Base-by-base conservation (phyloP, 2,113 vertebrate species). In the Calonectris borealis region DNA sequence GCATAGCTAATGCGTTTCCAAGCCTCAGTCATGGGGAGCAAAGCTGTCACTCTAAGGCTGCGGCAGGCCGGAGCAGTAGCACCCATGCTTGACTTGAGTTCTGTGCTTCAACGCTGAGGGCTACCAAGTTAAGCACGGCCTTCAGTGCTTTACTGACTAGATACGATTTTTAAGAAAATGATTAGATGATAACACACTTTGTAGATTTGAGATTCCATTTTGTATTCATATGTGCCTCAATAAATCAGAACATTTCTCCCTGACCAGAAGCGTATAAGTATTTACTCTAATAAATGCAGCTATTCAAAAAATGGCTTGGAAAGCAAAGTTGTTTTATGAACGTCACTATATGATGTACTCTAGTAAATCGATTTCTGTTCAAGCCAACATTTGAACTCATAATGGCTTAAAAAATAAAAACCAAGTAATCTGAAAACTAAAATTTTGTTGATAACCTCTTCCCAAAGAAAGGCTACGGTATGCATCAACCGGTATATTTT, bases 341-440 rank as follows among this genome's bases (percentile, higher is more conserved):
- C 0, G 0, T 48, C 76, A 48, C 31, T 27, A 13, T 27, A 16
- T 27, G 13, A 44, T 68, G 9, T 11, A 64, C 19, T 70, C 16
- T 44, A 76, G 11, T 60, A 85, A 64, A 79, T 20, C 9, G 0
- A 40, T 25, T 73, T 77, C 20, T 68, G 38, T 75, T 76, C 51
- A 9, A 62, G 46, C 4, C n/a, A 72, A 55, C 32, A 15, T 76
- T 57, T 73, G n/a, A 83, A 88, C 19, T 61, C 14, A 65, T 9
- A 64, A 66, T 46, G 11, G 51, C 40, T 83, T 83, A 36, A 52
- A 65, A 88, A 92, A 55, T 34, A 78, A 92, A 70, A 18, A 1
- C 1, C 21, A 75, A 70, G 13, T 71, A 65, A 55, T 49, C 20
- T 44, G 52, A 79, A 91, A 79, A 54, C 16, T 64, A 36, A 38